A percentile compares a stretch with the other conserved stretches of the same genome.
Conservation (phyloP, 1,140 invertebrate species). For the Thaumetopoea pityocampa region DNA sequence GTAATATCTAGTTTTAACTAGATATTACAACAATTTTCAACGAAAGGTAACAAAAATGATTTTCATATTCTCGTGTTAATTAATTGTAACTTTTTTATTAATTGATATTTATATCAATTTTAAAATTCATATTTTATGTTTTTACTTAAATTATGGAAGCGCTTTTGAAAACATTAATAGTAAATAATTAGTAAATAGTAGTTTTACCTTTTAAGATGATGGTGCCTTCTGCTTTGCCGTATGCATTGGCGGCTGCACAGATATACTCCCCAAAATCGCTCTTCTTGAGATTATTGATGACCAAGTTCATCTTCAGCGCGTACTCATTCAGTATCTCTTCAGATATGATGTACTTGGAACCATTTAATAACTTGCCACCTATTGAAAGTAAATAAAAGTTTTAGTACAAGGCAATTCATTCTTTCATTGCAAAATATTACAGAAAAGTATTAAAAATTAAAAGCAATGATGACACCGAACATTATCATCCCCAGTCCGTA, state of each 20-base stretch:
- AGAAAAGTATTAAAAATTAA: too few relatives aligned
- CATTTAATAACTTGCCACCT: conserved; percentile 79
- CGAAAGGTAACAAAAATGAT: too few relatives aligned
- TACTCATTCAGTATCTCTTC: conserved; percentile 82
- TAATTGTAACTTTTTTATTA: too few relatives aligned
- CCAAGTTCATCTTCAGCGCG: conserved; percentile 87
- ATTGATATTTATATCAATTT: too few relatives aligned
- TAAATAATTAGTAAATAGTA: conserved; percentile 6
- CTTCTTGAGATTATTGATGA: conserved; percentile 83
- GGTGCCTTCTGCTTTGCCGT: conserved; percentile 83
- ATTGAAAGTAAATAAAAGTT: conserved; percentile 20
- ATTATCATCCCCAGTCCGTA: too few relatives aligned
- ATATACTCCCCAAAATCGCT: conserved; percentile 86
- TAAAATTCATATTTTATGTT: too few relatives aligned
- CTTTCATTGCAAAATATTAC: neutral
- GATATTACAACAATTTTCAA: too few relatives aligned
- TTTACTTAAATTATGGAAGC: too few relatives aligned
- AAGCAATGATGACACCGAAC: too few relatives aligned
- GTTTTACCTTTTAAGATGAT: conserved; percentile 77
- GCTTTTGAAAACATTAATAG: too few relatives aligned
- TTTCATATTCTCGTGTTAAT: too few relatives aligned
- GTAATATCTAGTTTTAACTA: too few relatives aligned
- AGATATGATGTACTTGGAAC: conserved; percentile 84
- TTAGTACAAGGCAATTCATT: neutral
- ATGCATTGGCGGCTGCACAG: conserved; percentile 84